Conservation (phyloP, 2,113 vertebrate genomes). For the Lycaon pictus region DNA sequence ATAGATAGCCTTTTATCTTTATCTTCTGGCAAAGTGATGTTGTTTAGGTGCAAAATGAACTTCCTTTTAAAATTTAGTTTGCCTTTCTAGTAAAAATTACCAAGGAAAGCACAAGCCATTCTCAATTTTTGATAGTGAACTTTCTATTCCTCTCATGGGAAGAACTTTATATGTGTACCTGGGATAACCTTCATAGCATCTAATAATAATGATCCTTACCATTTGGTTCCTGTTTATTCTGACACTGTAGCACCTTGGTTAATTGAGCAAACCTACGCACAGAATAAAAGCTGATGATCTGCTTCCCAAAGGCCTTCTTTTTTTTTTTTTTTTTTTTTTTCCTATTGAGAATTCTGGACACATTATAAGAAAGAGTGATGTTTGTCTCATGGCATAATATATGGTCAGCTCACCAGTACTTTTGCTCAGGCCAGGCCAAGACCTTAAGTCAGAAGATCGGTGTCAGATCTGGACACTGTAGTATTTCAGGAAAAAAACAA, state of each 20-base stretch:
- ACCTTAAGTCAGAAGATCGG: constrained; percentile 72
- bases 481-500: constrained; percentile 50
- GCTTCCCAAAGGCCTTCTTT: constrained; percentile 37
- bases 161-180: constrained; percentile 32
- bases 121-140: constrained; percentile 70
- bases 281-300: constrained; percentile 72
- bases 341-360: constrained; percentile 65
- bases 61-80: constrained; percentile 60
- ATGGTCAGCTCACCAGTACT: constrained; percentile 76
- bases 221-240: constrained; percentile 70
- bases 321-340: constrained; percentile 34
- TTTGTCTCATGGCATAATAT: constrained; percentile 62
- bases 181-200: constrained; percentile 41
- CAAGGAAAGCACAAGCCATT: constrained; percentile 67
- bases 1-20: constrained; percentile 73
- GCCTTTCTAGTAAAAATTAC: constrained; percentile 76
- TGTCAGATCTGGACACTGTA: constrained; percentile 66
- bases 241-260: constrained; percentile 59
- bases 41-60: constrained; percentile 76
- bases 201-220: constrained; percentile 56
- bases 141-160: constrained; percentile 71
- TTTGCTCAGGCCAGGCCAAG: constrained; percentile 40
- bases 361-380: constrained; percentile 57
- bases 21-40: constrained; percentile 70
- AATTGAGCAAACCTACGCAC: constrained; percentile 34